Percentiles rank a stretch among this genome's conserved stretches.
phyloP scores from a whole-genome alignment of 2,888 invertebrate species.

The Galerucella pusilla region DNA sequence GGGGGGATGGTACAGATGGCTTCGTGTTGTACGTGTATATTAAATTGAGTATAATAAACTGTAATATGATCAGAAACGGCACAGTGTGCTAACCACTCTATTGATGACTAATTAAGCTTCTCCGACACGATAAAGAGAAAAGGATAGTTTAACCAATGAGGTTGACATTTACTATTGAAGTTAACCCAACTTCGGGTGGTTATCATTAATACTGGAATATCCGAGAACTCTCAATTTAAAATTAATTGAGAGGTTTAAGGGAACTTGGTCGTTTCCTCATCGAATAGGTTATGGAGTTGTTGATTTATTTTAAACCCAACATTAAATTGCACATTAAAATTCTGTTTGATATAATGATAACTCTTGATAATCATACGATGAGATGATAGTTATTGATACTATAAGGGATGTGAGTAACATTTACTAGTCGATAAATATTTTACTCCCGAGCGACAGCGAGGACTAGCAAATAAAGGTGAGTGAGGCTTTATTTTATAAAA shows the following conservation, averaged over 20 bases:
- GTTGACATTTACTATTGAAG: slow-evolving; percentile 16
- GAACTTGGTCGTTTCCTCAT: neutral
- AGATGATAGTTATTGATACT: too few species aligned
- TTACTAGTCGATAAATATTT: too few species aligned
- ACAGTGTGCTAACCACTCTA: slow-evolving; percentile 19
- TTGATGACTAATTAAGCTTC: slow-evolving; percentile 33
- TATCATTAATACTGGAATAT: slow-evolving; percentile 11
- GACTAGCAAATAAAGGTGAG: too few species aligned
- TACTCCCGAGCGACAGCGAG: too few species aligned
- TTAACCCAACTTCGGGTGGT: neutral
- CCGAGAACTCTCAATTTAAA: slow-evolving; percentile 4
- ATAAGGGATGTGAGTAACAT: too few species aligned
- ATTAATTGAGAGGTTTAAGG: slow-evolving; percentile 9
- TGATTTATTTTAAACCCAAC: too few species aligned
- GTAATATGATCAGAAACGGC: slow-evolving; percentile 31
- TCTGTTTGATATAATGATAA: too few species aligned
- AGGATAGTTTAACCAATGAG: slow-evolving; percentile 31
- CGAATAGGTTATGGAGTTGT: neutral
- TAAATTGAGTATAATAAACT: slow-evolving; percentile 35
- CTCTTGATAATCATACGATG: too few species aligned
- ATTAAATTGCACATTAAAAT: too few species aligned
- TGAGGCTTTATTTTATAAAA: too few species aligned
- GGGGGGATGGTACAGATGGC: slow-evolving; percentile 9
- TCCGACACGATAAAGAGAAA: slow-evolving; percentile 18
- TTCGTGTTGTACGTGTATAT: slow-evolving; percentile 22